These are phyloP conservation scores for Onychomys torridus DNA, from an alignment of 2,797 vertebrate genomes.

Conservation along the genomic window DNA sequence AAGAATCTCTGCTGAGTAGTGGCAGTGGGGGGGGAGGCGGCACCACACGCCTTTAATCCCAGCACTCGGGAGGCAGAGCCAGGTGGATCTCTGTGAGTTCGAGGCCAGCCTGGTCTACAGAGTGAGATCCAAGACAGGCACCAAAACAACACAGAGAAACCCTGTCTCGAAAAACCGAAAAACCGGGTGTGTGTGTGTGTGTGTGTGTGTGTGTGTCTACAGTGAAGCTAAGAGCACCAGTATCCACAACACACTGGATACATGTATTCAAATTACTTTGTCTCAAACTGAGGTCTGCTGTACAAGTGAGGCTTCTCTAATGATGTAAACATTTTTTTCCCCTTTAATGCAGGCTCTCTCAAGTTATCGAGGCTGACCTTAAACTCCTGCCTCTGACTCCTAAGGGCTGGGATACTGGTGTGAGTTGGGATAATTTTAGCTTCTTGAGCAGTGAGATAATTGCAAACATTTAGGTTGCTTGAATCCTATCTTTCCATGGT, in stretches of 20 bases:
- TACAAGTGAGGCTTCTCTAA: neutral
- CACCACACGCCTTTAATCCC: too few species aligned
- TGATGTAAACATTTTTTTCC: neutral
- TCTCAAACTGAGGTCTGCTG: neutral
- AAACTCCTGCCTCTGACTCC: neutral
- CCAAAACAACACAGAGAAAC: too few species aligned
- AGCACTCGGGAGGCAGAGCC: too few species aligned
- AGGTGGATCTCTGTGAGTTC: too few species aligned
- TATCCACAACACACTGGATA: neutral
- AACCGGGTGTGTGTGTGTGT: too few species aligned
- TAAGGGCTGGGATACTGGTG: neutral
- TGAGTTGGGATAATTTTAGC: neutral
- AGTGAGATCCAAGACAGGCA: too few species aligned
- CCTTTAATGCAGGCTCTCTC: neutral
- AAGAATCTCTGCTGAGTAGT: neutral
- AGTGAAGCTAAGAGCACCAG: neutral
- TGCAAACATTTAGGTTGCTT: conserved; percentile 1
- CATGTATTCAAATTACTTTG: neutral
- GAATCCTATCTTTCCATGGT: neutral
- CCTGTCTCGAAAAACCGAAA: too few species aligned
- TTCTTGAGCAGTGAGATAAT: neutral
- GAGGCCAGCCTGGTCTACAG: too few species aligned
- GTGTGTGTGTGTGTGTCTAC: too few species aligned
- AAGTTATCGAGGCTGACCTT: neutral
- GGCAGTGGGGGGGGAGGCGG: too few species aligned